Percentiles rank a stretch among this genome's conserved stretches.
Conservation (phyloP, 2,113 vertebrate species). For the Capricornis sumatraensis region DNA sequence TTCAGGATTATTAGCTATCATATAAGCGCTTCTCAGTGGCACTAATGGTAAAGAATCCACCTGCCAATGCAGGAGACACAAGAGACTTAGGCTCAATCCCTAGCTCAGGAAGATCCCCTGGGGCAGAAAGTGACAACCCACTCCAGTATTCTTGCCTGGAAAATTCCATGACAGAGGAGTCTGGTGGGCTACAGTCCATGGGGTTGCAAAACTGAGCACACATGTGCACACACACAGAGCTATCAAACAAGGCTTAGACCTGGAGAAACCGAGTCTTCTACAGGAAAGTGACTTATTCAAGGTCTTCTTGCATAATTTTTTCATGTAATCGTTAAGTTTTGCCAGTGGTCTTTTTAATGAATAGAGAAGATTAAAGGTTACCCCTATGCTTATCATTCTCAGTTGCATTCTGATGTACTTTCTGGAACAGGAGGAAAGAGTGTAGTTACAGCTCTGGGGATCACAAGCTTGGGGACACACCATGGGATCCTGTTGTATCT, state of each 20-base stretch:
- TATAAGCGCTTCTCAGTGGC: not conserved
- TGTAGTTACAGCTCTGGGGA: not conserved
- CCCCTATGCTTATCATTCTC: not conserved
- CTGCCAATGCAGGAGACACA: not conserved
- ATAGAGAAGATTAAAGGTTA: not conserved
- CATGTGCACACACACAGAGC: not conserved
- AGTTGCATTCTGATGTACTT: not conserved
- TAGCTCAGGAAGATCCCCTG: not conserved
- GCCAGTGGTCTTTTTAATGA: not conserved
- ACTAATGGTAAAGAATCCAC: not conserved
- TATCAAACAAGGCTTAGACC: not conserved
- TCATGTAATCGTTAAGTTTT: not conserved
- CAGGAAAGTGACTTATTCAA: not conserved
- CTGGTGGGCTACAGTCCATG: not conserved
- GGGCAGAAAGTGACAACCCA: not conserved
- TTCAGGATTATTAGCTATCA: not conserved
- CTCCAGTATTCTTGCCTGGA: not conserved
- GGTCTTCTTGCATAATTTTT: not conserved
- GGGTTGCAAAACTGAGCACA: not conserved
- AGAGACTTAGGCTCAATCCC: not conserved
- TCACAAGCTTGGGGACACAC: not conserved
- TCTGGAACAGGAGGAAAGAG: not conserved
- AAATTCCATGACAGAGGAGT: not conserved
- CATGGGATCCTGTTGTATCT: not conserved
- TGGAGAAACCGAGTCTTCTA: not conserved